phyloP scores from a whole-genome alignment of 2,888 invertebrate genomes.

The Hartigia nigra region DNA sequence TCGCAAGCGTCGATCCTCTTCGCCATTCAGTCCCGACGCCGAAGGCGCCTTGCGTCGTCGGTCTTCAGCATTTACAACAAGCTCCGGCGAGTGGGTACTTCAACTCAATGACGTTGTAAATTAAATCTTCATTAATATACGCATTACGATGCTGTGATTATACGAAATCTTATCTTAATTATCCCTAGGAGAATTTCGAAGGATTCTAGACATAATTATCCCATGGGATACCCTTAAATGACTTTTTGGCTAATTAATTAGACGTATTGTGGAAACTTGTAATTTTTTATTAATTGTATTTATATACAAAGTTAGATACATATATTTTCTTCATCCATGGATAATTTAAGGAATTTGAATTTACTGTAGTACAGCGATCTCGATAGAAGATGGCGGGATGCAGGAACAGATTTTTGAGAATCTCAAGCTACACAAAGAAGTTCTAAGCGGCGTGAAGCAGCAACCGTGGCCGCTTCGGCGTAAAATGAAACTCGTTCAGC shows the following conservation, averaged over 20 bases:
- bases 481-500: constrained; percentile 82
- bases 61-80: constrained; percentile 85
- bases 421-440: constrained; percentile 90
- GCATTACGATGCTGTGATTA: constrained; percentile 5
- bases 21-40: constrained; percentile 68
- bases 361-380: constrained; percentile 76
- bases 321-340: neutral
- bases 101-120: neutral
- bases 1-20: constrained; percentile 73
- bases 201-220: neutral
- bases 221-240: neutral
- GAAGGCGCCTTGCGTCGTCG: constrained; percentile 67
- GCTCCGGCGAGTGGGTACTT: constrained; percentile 83
- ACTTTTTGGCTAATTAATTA: neutral
- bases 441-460: constrained; percentile 85
- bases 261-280: neutral
- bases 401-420: constrained; percentile 93
- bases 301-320: too few species aligned
- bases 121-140: neutral
- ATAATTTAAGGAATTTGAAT: neutral
- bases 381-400: constrained; percentile 80
- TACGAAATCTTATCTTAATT: constrained; percentile 10
- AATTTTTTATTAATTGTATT: neutral
- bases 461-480: constrained; percentile 87
- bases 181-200: neutral